These are phyloP conservation scores for Pandemis cinnamomeana DNA, from an alignment of 2,888 invertebrate species.

Conservation along the genomic window DNA sequence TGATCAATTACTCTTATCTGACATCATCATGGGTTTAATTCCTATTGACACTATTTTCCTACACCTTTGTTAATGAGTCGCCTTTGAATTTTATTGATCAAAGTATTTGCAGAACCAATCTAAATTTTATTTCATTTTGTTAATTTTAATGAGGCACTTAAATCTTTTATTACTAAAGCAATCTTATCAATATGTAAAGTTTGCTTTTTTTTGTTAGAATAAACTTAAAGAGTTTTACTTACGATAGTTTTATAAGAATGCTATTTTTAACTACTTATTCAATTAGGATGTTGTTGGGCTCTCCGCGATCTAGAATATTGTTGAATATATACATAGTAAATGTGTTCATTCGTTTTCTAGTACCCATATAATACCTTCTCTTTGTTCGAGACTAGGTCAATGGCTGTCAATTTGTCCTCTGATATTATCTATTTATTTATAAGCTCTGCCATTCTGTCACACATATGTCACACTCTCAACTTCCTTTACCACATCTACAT, in stretches of 20 bases:
- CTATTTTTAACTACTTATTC: too few relatives aligned
- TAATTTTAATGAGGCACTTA: background rate
- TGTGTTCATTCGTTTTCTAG: background rate
- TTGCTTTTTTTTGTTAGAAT: too few relatives aligned
- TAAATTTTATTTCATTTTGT: background rate
- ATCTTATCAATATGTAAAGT: too few relatives aligned
- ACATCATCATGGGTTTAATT: conserved; percentile 15
- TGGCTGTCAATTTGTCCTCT: background rate
- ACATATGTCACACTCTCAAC: conserved; percentile 10
- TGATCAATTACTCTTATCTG: background rate
- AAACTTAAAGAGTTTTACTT: too few relatives aligned
- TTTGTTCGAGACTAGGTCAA: background rate
- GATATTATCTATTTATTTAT: background rate
- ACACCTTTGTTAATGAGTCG: background rate
- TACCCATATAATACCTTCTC: background rate
- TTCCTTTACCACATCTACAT: conserved; percentile 37
- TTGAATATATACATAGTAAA: too few relatives aligned
- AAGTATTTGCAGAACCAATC: background rate
- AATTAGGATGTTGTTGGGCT: too few relatives aligned
- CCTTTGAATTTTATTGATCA: background rate
- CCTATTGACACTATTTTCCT: conserved; percentile 7
- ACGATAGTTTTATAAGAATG: too few relatives aligned
- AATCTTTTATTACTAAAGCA: background rate
- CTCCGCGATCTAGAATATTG: too few relatives aligned
- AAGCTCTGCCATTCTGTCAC: conserved; percentile 8